Base-by-base conservation (phyloP, 2,113 vertebrate genomes). In the Propithecus coquereli region DNA sequence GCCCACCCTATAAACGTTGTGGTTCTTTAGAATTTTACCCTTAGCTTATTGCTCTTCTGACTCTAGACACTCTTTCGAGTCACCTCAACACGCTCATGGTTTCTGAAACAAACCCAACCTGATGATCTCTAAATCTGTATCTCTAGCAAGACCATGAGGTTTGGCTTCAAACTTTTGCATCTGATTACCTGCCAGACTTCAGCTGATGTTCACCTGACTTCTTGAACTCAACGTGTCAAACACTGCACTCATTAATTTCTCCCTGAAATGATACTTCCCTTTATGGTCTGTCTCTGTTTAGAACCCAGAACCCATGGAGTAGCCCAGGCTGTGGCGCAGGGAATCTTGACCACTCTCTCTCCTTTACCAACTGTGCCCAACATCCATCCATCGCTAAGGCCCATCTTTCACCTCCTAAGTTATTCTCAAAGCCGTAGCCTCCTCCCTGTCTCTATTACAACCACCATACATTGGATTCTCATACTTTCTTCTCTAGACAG, bases 281-380 rank as follows among this genome's bases (percentile, higher is more conserved):
- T 5, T 32, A 8, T 18, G 37, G 1, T 9, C 34, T 57, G n/a
- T 14, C 71, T 30, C 9, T 80, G 5, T 61, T 76, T 66, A 43
- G 47, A 66, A 68, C 4, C 16, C 22, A 50, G 8, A 68, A 68
- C 5, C 43, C 32, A 40, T 2, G 2, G 2, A 20, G 12, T 54
- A 34, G 3, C 3, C 17, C 6, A 66, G 27, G 50, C 5, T 43
- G 11, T 3, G 2, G 0, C 13, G 18, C 3, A 7, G 10, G 9
- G 22, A 50, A 34, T 23, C 6, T 40, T 68, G 27, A 16, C 6
- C 20, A 1, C 10, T n/a, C 11, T 52, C 12, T 27, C 34, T 52
- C 12, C 2, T 1, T 70, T 40, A 47, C 8, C 18, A 17, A 57
- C 3, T 3, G 0, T 63, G 2, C 16, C 1, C 10, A 34, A 6